phyloP scores from a whole-genome alignment of 2,113 vertebrate genomes.

The Brienomyrus longianalis region DNA sequence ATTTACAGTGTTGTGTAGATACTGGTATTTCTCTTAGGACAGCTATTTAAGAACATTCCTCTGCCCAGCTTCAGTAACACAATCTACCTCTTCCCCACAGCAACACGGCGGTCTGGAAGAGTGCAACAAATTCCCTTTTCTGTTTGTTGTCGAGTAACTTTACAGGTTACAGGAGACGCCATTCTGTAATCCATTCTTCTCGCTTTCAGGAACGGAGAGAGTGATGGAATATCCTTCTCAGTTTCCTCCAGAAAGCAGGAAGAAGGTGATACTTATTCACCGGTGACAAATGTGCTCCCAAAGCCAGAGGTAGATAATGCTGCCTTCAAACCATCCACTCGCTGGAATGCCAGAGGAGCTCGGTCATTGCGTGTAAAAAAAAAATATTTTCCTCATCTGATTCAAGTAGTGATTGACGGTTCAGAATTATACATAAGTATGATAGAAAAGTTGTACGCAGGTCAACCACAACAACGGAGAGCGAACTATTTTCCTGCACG shows the following conservation, averaged over 20 bases:
- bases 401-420: not conserved
- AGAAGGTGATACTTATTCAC: not conserved
- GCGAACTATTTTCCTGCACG: not conserved
- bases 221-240: conserved; percentile 25
- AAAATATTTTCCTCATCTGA: not conserved
- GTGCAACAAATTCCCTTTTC: conserved; percentile 54
- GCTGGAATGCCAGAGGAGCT: not conserved
- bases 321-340: not conserved
- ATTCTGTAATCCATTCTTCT: conserved; percentile 57
- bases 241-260: not conserved
- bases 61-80: conserved; percentile 47
- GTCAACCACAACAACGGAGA: not conserved
- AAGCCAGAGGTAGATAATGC: not conserved
- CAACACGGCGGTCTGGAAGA: conserved; percentile 47
- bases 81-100: conserved; percentile 48
- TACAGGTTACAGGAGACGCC: conserved; percentile 52
- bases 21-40: conserved; percentile 45
- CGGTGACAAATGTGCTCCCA: not conserved
- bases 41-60: conserved; percentile 27
- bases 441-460: not conserved
- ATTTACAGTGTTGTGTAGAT: conserved; percentile 44
- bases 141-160: conserved; percentile 41
- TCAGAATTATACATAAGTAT: not conserved
- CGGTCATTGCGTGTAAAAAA: not conserved
- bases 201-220: conserved; percentile 43